Conservation (phyloP, 2,888 invertebrate genomes). For the Brenthis ino region DNA sequence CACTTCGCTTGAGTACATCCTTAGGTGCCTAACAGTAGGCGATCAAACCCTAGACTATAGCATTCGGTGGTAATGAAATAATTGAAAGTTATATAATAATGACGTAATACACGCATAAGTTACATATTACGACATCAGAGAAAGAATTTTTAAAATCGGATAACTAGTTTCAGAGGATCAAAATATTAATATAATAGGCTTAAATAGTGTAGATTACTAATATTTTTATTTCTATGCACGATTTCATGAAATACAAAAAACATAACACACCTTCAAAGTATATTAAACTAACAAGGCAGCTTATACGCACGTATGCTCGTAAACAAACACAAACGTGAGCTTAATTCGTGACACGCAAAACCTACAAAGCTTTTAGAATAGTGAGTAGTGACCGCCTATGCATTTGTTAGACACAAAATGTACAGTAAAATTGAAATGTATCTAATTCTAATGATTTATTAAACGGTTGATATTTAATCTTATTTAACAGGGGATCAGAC, state of each 20-base stretch:
- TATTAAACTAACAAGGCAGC: slow-evolving; percentile 1
- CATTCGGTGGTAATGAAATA: no score
- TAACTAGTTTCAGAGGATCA: no score
- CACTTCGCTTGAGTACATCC: no score
- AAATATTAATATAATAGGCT: no score
- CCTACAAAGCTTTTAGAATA: slow-evolving; percentile 11
- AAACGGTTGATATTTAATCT: no score
- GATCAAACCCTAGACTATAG: no score
- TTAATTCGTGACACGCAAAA: slow-evolving; percentile 11
- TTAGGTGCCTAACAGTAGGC: no score
- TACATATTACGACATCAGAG: no score
- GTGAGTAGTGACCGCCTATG: background rate
- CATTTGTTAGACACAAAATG: background rate
- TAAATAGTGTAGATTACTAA: background rate
- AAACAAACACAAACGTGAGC: slow-evolving; percentile 14
- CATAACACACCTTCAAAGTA: background rate
- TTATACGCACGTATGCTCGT: background rate
- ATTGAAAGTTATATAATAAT: no score
- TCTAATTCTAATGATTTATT: background rate
- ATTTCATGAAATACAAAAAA: background rate
- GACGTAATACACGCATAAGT: no score
- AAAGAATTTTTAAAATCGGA: no score
- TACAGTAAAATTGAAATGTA: background rate
- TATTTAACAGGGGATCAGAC: no score
- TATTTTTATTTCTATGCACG: background rate